These are phyloP conservation scores for Sebastes elongatus DNA, from an alignment of 2,797 vertebrate genomes.

Conservation along the genomic window DNA sequence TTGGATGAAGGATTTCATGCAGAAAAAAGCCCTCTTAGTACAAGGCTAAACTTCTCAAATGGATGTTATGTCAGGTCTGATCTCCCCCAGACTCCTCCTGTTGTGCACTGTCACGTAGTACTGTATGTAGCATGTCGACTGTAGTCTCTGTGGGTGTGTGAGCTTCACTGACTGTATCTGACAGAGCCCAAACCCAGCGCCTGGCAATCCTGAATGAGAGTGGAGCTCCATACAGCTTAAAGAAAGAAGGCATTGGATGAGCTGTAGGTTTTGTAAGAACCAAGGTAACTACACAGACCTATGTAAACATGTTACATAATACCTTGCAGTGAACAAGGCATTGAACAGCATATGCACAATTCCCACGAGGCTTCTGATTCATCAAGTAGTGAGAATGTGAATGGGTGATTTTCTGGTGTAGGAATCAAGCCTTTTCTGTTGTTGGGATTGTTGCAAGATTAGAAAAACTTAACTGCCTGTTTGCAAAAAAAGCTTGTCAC, in stretches of 20 bases:
- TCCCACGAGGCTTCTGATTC: slow-evolving; percentile 8
- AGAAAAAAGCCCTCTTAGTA: slow-evolving; percentile 22
- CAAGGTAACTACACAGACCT: slow-evolving; percentile 37
- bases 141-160: slow-evolving; percentile 62
- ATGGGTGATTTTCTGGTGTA: neutral
- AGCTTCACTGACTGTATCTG: slow-evolving; percentile 59
- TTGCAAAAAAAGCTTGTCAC: slow-evolving; percentile 32
- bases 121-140: slow-evolving; percentile 46
- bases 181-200: slow-evolving; percentile 27
- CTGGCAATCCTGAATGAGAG: slow-evolving; percentile 54
- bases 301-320: slow-evolving; percentile 71
- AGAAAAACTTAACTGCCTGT: slow-evolving; percentile 4
- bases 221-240: slow-evolving; percentile 25
- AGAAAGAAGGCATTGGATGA: slow-evolving; percentile 38
- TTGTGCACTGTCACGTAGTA: slow-evolving; percentile 44
- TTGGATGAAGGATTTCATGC: slow-evolving; percentile 25
- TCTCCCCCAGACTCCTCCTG: slow-evolving; percentile 27
- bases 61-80: slow-evolving; percentile 40
- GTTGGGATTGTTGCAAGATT: slow-evolving; percentile 1
- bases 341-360: slow-evolving; percentile 7
- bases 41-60: slow-evolving; percentile 52
- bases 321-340: slow-evolving; percentile 10
- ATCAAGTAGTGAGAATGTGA: slow-evolving; percentile 17
- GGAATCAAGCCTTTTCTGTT: slow-evolving; percentile 9
- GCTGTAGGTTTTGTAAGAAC: slow-evolving; percentile 40